These are phyloP conservation scores for Mesocentrotus franciscanus DNA, from an alignment of 53 echinoderm and acorn worm genomes.

Conservation along the genomic window DNA sequence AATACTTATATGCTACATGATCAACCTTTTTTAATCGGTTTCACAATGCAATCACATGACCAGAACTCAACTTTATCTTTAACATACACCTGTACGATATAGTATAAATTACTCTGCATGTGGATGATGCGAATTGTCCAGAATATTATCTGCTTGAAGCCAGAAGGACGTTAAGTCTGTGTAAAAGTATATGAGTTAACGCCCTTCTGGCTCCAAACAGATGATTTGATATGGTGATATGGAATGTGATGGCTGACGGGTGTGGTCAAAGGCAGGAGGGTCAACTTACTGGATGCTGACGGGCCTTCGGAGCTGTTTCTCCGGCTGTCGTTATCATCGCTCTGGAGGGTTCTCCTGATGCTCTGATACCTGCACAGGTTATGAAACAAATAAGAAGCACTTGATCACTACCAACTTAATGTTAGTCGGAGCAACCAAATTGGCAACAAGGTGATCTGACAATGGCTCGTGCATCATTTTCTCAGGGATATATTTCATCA, in stretches of 20 bases:
- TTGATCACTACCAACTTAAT: neutral
- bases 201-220: too few relatives aligned
- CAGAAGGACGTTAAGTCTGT: too few relatives aligned
- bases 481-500: too few relatives aligned
- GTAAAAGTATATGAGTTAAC: too few relatives aligned
- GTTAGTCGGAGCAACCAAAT: neutral
- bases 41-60: too few relatives aligned
- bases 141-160: neutral
- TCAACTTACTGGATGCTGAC: slow-evolving; percentile 72
- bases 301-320: slow-evolving; percentile 69
- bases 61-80: too few relatives aligned
- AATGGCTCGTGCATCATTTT: too few relatives aligned
- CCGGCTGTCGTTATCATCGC: slow-evolving; percentile 68
- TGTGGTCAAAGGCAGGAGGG: neutral
- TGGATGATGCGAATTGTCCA: neutral
- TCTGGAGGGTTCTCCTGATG: slow-evolving; percentile 82
- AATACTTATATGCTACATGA: too few relatives aligned
- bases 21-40: too few relatives aligned
- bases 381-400: neutral
- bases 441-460: neutral
- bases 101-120: neutral
- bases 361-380: slow-evolving; percentile 80
- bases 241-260: neutral
- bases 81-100: neutral
- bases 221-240: neutral